phyloP scores from a whole-genome alignment of 2,113 vertebrate species.

The Gopherus flavomarginatus region DNA sequence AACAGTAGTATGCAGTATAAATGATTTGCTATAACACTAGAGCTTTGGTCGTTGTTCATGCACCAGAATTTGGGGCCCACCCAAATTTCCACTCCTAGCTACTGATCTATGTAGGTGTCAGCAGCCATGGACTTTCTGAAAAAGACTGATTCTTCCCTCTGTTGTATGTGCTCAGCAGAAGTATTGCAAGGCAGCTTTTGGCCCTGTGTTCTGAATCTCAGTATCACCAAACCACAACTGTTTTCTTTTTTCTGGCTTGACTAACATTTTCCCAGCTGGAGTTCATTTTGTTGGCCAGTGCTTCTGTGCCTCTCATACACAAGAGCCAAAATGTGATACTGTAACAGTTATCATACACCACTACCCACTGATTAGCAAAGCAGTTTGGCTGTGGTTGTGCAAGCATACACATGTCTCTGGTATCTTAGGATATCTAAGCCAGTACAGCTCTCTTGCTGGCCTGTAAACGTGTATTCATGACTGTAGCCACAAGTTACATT shows the following conservation, averaged over 20 bases:
- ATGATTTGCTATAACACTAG: background rate
- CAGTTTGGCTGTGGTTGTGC: background rate
- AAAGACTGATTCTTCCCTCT: background rate
- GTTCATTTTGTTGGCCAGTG: background rate
- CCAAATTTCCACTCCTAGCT: background rate
- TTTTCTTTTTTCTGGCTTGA: background rate
- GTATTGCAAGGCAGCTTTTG: background rate
- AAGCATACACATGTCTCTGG: background rate
- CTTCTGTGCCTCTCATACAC: background rate
- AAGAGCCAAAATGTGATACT: background rate
- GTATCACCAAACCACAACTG: background rate
- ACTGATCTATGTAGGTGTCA: background rate
- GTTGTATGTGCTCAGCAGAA: background rate
- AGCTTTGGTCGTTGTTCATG: background rate
- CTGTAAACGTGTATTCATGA: background rate
- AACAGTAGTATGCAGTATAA: background rate
- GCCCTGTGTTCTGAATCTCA: background rate
- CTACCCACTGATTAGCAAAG: background rate
- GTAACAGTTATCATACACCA: rapidly evolving
- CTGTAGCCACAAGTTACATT: background rate
- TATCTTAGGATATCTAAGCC: background rate
- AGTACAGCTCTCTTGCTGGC: rapidly evolving
- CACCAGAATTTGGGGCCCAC: background rate
- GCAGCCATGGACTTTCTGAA: rapidly evolving
- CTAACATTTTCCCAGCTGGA: background rate